phyloP scores from a whole-genome alignment of 2,888 invertebrate species.

The Rhamnusium bicolor region DNA sequence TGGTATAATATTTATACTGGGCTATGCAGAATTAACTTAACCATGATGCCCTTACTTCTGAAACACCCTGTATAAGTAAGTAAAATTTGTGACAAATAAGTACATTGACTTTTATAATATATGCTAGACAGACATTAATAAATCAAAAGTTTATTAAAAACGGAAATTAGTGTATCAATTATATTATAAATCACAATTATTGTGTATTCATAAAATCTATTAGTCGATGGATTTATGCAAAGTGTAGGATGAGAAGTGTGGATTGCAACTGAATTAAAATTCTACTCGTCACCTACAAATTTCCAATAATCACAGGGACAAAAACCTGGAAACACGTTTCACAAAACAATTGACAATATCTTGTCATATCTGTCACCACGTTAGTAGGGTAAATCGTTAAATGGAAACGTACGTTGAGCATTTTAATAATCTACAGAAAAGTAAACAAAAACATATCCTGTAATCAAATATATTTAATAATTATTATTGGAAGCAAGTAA shows the following conservation, averaged over 20 bases:
- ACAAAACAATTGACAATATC: constrained; percentile 32
- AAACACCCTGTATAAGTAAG: too few relatives aligned
- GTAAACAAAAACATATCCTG: background rate
- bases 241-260: background rate
- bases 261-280: constrained; percentile 7
- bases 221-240: background rate
- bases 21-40: too few relatives aligned
- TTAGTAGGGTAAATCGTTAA: constrained; percentile 13
- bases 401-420: constrained; percentile 12
- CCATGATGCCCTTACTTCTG: too few relatives aligned
- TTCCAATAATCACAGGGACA: constrained; percentile 13
- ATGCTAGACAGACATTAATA: background rate
- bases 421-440: background rate
- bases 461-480: background rate
- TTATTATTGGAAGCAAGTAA: background rate
- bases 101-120: too few relatives aligned
- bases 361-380: constrained; percentile 27
- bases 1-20: too few relatives aligned
- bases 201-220: too few relatives aligned
- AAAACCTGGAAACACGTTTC: background rate
- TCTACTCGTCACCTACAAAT: constrained; percentile 23
- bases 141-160: background rate
- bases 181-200: background rate
- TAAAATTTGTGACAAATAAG: too few relatives aligned
- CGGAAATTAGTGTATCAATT: background rate